Base-by-base conservation (phyloP, 2,888 invertebrate genomes). In the Stenodera caucasica region DNA sequence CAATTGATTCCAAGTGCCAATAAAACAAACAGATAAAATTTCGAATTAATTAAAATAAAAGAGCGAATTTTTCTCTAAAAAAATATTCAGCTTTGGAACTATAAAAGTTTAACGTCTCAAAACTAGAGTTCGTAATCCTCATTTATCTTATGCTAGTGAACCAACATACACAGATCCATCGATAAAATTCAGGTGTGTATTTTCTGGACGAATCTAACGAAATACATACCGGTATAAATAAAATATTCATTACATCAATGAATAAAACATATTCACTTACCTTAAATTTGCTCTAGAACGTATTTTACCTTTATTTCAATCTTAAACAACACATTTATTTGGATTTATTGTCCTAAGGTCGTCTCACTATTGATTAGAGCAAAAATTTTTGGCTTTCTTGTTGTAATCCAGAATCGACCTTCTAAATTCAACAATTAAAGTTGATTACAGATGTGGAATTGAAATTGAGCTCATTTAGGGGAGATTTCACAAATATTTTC, bases 261-360 rank as follows among this genome's bases (percentile, higher is more conserved):
- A 21, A 45, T 45, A 45, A 45, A 45, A 45, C 45, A 45, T 45
- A 45, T 45, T 45, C 45, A 45, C 45, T 45, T 45, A 45, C 21
- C 45, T 6, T 45, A 18, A 11, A 40, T 40, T 40, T 11, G 40
- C 11, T 40, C 4, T 5, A 40, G 3, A 40, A 9, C 21, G 18
- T 14, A 21, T 18, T 3, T 1, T 21, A 40, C 12, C 11, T 23
- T 23, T 23, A 23, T 45, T 23, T 45, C 9, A 45, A 12, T 5
- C n/a, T n/a, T 45, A 23, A 45, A 23, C 23, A 45, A 21, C n/a
- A 23, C 45, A 12, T 45, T 45, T 45, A 45, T 45, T 23, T n/a
- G 4, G 45, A 45, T 45, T 45, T 45, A 45, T 23, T 23, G 21
- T 11, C n/a, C 6, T 2, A 18, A 40, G 11, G n/a, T 21, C 11